A percentile compares a stretch with the other conserved stretches of the same genome.
These are phyloP conservation scores for Ceratitis capitata DNA, from an alignment of 1,140 invertebrate species.

Conservation along the genomic window DNA sequence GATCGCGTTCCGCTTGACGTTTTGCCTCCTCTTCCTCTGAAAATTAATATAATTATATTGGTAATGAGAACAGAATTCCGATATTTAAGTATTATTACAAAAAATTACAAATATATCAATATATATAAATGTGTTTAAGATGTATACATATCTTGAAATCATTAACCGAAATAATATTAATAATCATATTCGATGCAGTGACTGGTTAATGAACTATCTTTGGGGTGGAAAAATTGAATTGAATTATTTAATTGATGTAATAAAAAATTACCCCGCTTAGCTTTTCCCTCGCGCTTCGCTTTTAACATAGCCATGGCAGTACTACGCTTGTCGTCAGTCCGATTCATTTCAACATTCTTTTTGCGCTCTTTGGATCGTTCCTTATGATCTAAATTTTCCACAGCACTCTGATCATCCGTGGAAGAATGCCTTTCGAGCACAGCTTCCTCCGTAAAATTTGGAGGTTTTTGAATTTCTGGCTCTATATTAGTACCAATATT, in stretches of 20 bases:
- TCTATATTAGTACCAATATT: background rate
- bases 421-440: background rate
- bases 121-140: too few species aligned
- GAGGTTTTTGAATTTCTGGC: background rate
- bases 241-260: background rate
- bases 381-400: constrained; percentile 55
- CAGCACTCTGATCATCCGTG: background rate
- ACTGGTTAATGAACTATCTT: background rate
- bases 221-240: background rate
- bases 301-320: constrained; percentile 92
- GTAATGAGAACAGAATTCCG: too few species aligned
- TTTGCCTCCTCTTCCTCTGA: constrained; percentile 67
- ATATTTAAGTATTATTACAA: too few species aligned
- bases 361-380: constrained; percentile 81
- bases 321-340: constrained; percentile 86
- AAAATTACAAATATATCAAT: too few species aligned
- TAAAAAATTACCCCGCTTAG: constrained; percentile 66
- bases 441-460: background rate
- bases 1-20: constrained; percentile 66
- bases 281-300: constrained; percentile 82
- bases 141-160: too few species aligned
- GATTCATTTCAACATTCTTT: constrained; percentile 88
- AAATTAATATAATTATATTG: too few species aligned
- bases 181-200: too few species aligned
- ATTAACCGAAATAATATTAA: too few species aligned